A percentile compares a stretch with the other conserved stretches of the same genome.
phyloP scores from a whole-genome alignment of 2,797 vertebrate genomes.

The Remorina albescens region DNA sequence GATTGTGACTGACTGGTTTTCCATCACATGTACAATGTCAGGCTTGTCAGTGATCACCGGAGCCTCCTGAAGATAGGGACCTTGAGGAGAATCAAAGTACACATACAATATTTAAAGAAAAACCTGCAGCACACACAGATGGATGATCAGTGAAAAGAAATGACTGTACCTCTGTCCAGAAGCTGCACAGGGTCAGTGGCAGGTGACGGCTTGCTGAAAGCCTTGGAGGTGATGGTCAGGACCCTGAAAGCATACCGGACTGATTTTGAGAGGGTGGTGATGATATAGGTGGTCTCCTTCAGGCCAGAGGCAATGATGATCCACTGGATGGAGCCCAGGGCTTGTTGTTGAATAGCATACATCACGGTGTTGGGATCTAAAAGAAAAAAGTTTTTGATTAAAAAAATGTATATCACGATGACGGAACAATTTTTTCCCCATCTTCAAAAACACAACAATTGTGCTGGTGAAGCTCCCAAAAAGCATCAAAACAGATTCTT shows the following conservation, averaged over 20 bases:
- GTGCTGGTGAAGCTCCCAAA: too few relatives aligned
- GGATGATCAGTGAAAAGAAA: background rate
- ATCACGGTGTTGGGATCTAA: constrained; percentile 91
- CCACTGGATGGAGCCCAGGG: constrained; percentile 94
- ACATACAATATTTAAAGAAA: constrained; percentile 3
- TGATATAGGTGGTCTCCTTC: constrained; percentile 87
- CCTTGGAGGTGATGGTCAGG: constrained; percentile 92
- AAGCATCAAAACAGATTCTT: too few relatives aligned
- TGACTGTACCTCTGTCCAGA: constrained; percentile 87
- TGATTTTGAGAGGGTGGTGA: constrained; percentile 89
- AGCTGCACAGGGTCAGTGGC: constrained; percentile 90
- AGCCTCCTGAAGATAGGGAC: constrained; percentile 90
- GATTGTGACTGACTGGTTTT: constrained; percentile 90
- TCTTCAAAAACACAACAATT: background rate
- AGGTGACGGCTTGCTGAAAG: constrained; percentile 93
- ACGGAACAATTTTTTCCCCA: background rate
- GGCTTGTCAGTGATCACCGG: constrained; percentile 93
- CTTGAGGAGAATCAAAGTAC: constrained; percentile 72
- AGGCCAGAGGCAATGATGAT: constrained; percentile 89
- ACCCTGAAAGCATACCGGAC: constrained; percentile 93
- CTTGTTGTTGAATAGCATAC: constrained; percentile 95
- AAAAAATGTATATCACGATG: background rate
- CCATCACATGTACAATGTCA: constrained; percentile 92
- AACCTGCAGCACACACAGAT: background rate
- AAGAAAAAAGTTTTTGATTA: constrained; percentile 1